A percentile compares a stretch with the other conserved stretches of the same genome.
Conservation (phyloP, 2,888 invertebrate species). For the Sinohyriopsis cumingii region DNA sequence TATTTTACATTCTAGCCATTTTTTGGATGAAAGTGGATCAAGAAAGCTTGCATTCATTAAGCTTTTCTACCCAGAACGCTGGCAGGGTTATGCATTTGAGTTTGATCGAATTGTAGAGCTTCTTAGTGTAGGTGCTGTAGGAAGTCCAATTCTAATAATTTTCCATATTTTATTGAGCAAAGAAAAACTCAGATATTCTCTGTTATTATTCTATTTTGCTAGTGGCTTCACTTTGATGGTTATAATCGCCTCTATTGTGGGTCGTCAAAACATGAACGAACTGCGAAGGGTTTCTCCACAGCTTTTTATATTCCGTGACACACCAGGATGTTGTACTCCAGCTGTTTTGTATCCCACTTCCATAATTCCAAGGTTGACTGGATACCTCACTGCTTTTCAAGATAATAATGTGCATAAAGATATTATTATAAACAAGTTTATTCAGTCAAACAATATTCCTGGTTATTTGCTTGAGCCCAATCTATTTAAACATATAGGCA, state of each 20-base stretch:
- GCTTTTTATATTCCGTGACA: slow-evolving; percentile 48
- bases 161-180: slow-evolving; percentile 2
- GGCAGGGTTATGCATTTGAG: slow-evolving; percentile 60
- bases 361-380: slow-evolving; percentile 36
- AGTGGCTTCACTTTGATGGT: slow-evolving; percentile 27
- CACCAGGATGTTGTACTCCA: slow-evolving; percentile 67
- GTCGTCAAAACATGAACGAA: slow-evolving; percentile 59
- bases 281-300: slow-evolving; percentile 48
- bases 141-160: slow-evolving; percentile 29
- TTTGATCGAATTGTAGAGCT: slow-evolving; percentile 50
- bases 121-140: slow-evolving; percentile 42
- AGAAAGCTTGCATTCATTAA: slow-evolving; percentile 55
- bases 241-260: slow-evolving; percentile 34
- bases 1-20: slow-evolving; percentile 8
- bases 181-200: not conserved
- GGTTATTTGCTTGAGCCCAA: slow-evolving; percentile 62
- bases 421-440: slow-evolving; percentile 53
- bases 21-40: not conserved
- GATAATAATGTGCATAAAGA: slow-evolving; percentile 50
- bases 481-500: slow-evolving; percentile 61
- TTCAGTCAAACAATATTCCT: slow-evolving; percentile 17
- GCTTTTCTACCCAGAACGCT: slow-evolving; percentile 63
- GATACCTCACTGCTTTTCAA: slow-evolving; percentile 32
- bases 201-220: slow-evolving; percentile 14
- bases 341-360: slow-evolving; percentile 61